phyloP scores from a whole-genome alignment of 2,888 invertebrate genomes.

The Aradus depressus region DNA sequence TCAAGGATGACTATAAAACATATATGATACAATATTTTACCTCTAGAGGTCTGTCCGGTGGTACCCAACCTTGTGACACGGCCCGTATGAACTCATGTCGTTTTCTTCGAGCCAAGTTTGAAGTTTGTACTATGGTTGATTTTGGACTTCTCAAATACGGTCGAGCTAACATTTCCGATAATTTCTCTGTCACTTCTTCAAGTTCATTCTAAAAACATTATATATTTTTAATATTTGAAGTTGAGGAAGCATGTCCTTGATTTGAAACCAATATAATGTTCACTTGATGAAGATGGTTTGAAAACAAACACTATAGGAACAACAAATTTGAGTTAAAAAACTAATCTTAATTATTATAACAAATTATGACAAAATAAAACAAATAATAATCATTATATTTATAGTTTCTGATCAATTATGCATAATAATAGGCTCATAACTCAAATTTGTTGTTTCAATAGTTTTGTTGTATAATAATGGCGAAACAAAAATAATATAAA shows the following conservation, averaged over 20 bases:
- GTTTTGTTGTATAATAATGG: too few species aligned
- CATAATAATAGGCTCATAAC: too few species aligned
- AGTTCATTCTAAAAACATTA: conserved; percentile 45
- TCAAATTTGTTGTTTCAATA: too few species aligned
- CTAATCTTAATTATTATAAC: background rate
- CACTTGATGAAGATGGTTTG: too few species aligned
- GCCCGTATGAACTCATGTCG: conserved; percentile 48
- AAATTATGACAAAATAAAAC: too few species aligned
- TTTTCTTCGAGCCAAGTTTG: conserved; percentile 45
- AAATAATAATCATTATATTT: too few species aligned
- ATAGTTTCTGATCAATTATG: too few species aligned
- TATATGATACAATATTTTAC: too few species aligned
- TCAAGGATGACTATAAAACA: too few species aligned
- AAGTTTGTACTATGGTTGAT: conserved; percentile 49
- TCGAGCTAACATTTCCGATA: conserved; percentile 53
- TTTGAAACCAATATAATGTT: too few species aligned
- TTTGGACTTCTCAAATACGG: conserved; percentile 51
- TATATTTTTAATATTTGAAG: conserved; percentile 3
- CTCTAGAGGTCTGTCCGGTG: background rate
- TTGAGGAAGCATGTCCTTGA: background rate
- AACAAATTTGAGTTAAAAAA: background rate
- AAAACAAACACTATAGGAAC: too few species aligned
- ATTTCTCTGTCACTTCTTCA: conserved; percentile 51
- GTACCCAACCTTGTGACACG: conserved; percentile 15
- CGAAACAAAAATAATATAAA: too few species aligned